These are phyloP conservation scores for Dufourea novaeangliae DNA, from an alignment of 1,140 invertebrate species.

Conservation along the genomic window DNA sequence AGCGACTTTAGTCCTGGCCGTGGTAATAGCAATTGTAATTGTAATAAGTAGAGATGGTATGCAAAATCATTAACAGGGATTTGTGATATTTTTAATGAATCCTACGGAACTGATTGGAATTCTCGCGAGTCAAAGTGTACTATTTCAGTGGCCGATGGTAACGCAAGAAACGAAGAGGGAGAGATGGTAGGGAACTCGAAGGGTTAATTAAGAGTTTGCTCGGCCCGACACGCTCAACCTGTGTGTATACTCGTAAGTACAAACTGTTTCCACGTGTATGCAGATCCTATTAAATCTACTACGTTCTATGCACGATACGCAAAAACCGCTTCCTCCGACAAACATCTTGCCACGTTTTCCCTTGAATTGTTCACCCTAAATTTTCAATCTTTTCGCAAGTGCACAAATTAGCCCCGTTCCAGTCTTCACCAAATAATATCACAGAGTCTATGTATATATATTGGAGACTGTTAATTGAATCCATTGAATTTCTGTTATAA, in stretches of 20 bases:
- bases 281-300: neutral
- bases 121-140: neutral
- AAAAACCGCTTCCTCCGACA: neutral
- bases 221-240: neutral
- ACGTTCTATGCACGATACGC: neutral
- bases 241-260: neutral
- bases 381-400: neutral
- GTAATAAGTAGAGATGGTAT: no score
- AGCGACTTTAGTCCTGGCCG: no score
- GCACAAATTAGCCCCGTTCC: neutral
- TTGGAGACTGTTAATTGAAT: neutral
- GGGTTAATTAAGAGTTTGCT: conserved; percentile 13
- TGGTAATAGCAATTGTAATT: no score
- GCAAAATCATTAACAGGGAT: neutral
- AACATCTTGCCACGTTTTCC: neutral
- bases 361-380: no score
- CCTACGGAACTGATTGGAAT: neutral
- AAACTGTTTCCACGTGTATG: neutral
- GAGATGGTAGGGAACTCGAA: neutral
- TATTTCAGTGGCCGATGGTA: neutral
- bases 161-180: neutral
- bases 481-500: neutral
- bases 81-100: neutral
- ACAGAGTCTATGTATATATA: neutral
- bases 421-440: no score